These are phyloP conservation scores for Rhagologus leucostigma DNA, from an alignment of 2,113 vertebrate species.

Conservation along the genomic window DNA sequence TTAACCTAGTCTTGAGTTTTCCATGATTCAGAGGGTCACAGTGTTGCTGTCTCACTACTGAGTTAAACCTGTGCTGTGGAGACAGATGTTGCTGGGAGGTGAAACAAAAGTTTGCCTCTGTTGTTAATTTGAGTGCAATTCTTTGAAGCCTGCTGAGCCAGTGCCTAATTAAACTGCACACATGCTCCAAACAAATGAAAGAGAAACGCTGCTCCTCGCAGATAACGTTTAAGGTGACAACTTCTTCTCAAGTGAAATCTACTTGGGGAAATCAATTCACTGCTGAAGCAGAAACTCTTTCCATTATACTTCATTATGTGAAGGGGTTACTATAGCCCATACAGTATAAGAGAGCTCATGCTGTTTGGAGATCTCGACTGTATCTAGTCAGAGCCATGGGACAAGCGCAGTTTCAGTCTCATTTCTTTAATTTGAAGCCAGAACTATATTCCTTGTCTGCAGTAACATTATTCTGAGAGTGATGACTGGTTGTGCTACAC, in stretches of 20 bases:
- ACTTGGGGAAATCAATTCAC: conserved; percentile 32
- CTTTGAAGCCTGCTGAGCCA: not conserved
- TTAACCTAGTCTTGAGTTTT: not conserved
- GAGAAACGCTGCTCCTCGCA: not conserved
- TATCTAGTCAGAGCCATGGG: not conserved
- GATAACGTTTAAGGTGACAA: conserved; percentile 13
- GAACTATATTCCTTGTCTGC: not conserved
- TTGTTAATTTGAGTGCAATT: not conserved
- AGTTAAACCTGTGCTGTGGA: not conserved
- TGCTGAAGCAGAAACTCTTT: conserved; percentile 6
- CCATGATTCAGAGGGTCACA: not conserved
- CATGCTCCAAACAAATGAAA: not conserved
- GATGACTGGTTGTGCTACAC: not conserved
- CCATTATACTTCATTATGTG: not conserved
- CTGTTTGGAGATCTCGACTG: not conserved
- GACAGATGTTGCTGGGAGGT: not conserved
- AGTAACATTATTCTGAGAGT: not conserved
- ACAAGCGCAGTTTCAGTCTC: not conserved
- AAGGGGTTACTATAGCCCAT: not conserved
- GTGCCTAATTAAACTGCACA: conserved; percentile 7
- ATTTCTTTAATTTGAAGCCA: conserved; percentile 1
- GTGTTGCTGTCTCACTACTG: not conserved
- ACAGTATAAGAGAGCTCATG: rapidly evolving
- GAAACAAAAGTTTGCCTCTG: not conserved
- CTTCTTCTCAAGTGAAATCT: not conserved